phyloP scores from a whole-genome alignment of 2,888 invertebrate genomes.

The Ischnura elegans region DNA sequence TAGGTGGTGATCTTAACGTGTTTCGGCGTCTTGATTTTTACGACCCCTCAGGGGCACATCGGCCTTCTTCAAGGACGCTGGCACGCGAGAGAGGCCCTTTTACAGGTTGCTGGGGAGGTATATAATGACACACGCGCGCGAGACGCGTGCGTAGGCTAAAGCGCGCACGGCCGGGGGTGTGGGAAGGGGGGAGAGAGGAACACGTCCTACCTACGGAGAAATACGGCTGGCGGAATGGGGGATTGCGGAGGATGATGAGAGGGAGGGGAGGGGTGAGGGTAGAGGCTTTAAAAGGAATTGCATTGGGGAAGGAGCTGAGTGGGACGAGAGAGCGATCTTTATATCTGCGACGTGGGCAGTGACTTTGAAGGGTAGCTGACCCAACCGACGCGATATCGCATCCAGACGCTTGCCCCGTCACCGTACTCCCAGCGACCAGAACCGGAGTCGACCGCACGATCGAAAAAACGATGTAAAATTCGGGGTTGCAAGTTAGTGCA shows the following conservation, averaged over 20 bases:
- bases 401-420: no score
- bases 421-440: no score
- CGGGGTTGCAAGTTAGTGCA: no score
- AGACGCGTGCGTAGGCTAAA: neutral
- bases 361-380: conserved; percentile 52
- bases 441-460: no score
- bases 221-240: no score
- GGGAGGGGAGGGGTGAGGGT: neutral
- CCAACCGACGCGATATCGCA: no score
- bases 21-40: neutral
- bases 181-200: no score
- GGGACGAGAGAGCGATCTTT: conserved; percentile 20
- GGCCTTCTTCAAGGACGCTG: neutral
- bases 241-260: neutral
- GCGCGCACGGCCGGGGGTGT: neutral
- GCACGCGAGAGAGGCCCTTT: neutral
- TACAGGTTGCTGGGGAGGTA: neutral
- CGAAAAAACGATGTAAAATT: no score
- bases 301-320: neutral
- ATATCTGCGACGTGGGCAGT: conserved; percentile 41
- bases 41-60: neutral
- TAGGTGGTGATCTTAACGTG: neutral
- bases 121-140: neutral
- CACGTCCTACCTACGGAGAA: no score
- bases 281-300: neutral